Evolutionary conservation across 2,888 invertebrate species (phyloP), one percentile per base, ranked within the genome.

Genomic region (Sminthurinus aureus): DNA sequence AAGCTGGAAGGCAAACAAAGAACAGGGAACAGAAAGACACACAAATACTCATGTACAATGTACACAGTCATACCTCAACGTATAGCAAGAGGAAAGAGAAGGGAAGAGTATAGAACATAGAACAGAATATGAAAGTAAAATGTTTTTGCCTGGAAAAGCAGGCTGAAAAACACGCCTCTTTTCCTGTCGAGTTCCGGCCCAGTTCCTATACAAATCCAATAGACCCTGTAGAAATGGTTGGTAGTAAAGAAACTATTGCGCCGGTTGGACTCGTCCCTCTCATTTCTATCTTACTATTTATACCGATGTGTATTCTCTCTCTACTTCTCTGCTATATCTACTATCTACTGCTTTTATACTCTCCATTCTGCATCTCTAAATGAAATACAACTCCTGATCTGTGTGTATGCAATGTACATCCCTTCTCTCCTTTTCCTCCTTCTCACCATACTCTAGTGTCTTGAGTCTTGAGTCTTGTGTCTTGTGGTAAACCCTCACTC

Each of bases 211-310:
- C 64, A 20, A 81, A 74, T 81, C 81, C 81, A 81, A 81, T 81
- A 81, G 81, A 81, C 81, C 81, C 73, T 75, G 52, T 69, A 20
- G 69, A 22, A 73, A 73, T 75, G 74, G 73, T 81, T 74, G 81
- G 74, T 81, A 81, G 74, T 73, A 58, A 3, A 24, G 9, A 13
- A 15, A 0, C 58, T 26, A 58, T 50, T 81, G 81, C 81, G 81
- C 81, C 24, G 73, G 74, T 81, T 79, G 26, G 67, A 20, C 71
- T 71, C n/a, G 1, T 18, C 26, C 79, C 58, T n/a, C 75, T 50
- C 50, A 50, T 52, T 22, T 52, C 76, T 38, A 38, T 38, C 38
- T 6, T 38, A 38, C 38, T 38, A 38, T 38, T 38, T 6, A 38
- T 6, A 38, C 26, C 74, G 2, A 20, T 38, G 38, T 38, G 38